phyloP scores from a whole-genome alignment of 2,113 vertebrate species.

The Zosterops pallidus region DNA sequence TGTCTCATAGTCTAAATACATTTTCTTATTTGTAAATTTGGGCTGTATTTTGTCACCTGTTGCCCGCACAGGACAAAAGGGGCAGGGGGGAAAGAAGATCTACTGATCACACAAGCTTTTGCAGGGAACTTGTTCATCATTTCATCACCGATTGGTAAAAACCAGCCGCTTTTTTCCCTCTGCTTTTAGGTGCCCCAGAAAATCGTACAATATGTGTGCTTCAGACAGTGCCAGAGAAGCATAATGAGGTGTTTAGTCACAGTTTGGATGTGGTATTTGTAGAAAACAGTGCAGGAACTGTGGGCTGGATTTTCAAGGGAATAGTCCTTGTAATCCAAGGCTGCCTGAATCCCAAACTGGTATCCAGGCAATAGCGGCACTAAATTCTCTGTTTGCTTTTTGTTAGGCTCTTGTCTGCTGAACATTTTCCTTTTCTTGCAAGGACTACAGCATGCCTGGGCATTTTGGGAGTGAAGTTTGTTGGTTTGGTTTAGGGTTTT shows the following conservation, averaged over 20 bases:
- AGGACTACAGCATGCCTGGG: background rate
- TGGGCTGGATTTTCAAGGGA: slow-evolving; percentile 21
- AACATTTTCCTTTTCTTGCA: background rate
- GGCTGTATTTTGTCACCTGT: slow-evolving; percentile 20
- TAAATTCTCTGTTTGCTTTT: background rate
- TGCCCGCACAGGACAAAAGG: background rate
- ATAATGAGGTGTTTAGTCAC: slow-evolving; percentile 61
- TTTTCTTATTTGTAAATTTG: background rate
- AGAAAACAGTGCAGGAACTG: slow-evolving; percentile 31
- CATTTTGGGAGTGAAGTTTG: background rate
- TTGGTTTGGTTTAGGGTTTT: background rate
- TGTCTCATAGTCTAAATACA: background rate
- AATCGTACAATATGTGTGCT: slow-evolving; percentile 43
- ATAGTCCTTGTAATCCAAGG: background rate
- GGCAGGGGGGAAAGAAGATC: fast-evolving
- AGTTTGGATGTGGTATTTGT: slow-evolving; percentile 25
- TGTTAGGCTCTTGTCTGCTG: background rate
- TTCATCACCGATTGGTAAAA: background rate
- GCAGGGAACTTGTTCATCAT: background rate
- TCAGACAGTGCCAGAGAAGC: slow-evolving; percentile 37
- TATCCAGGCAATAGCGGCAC: background rate
- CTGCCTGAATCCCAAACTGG: slow-evolving; percentile 23
- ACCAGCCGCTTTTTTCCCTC: background rate
- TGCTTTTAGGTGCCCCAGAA: slow-evolving; percentile 8
- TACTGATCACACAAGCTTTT: background rate